Evolutionary conservation across 2,888 invertebrate species (phyloP).

Genomic region (Cephus pulcher): DNA sequence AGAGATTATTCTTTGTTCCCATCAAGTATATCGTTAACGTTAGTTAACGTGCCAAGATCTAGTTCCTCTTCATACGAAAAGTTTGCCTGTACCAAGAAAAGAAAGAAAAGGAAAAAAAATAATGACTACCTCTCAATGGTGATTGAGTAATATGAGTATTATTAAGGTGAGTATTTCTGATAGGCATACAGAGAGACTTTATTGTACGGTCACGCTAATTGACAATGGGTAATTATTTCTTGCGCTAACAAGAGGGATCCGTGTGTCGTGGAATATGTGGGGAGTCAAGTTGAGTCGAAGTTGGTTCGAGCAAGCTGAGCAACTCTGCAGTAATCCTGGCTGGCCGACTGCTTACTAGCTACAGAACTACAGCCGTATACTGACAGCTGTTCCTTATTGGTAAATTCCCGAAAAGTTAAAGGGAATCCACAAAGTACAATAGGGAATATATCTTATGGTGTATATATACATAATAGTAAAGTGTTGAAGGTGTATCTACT

Average conservation of each 20-base stretch:
- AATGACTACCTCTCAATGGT: not conserved
- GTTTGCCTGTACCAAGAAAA: not conserved
- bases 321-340: not conserved
- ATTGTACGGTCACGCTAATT: not conserved
- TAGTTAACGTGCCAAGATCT: not conserved
- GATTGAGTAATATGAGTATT: not conserved
- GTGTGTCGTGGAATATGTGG: not conserved
- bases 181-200: not conserved
- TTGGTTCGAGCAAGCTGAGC: not conserved
- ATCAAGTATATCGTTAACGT: not conserved
- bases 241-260: not conserved
- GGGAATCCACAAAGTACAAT: not conserved
- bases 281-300: not conserved
- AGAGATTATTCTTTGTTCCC: not conserved
- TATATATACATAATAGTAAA: not conserved
- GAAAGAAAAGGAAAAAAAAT: not conserved
- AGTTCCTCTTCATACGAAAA: not conserved
- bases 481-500: conserved; percentile 58
- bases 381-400: not conserved
- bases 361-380: no score
- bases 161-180: not conserved
- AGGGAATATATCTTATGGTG: not conserved
- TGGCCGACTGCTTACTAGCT: not conserved
- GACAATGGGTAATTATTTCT: not conserved
- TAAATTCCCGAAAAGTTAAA: conserved; percentile 1